These are phyloP conservation scores for Pegea sp. DNA, from an alignment of 23 tunicate genomes.

Conservation along the genomic window DNA sequence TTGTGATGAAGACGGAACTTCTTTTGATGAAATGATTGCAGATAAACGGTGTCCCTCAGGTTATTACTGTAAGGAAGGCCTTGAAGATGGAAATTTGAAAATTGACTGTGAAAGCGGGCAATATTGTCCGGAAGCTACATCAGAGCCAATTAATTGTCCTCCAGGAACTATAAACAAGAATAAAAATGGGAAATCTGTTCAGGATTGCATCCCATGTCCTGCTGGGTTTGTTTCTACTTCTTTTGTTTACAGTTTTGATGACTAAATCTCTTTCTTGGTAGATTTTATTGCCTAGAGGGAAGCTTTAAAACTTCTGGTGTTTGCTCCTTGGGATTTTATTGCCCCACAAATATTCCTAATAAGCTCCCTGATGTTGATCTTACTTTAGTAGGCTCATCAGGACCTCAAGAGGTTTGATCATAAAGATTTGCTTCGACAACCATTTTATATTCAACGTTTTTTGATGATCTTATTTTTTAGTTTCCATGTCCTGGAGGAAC, in stretches of 20 bases:
- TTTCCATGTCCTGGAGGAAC: constrained; percentile 91
- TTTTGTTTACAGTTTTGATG: background rate
- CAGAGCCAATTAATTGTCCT: constrained; percentile 51
- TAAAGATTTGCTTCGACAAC: background rate
- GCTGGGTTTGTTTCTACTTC: constrained; percentile 44
- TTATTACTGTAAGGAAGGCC: constrained; percentile 54
- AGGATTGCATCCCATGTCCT: constrained; percentile 59
- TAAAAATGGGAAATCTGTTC: constrained; percentile 8
- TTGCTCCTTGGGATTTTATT: constrained; percentile 52
- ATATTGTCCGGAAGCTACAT: constrained; percentile 83
- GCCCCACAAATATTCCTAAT: constrained; percentile 48
- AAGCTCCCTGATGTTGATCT: constrained; percentile 30
- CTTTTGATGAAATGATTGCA: constrained; percentile 36
- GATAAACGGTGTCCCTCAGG: constrained; percentile 68
- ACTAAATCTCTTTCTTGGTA: background rate
- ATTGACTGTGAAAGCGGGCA: constrained; percentile 27
- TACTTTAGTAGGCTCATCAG: constrained; percentile 55
- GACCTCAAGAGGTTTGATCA: constrained; percentile 60
- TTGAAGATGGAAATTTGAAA: constrained; percentile 3
- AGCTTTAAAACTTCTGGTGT: constrained; percentile 14
- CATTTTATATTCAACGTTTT: background rate
- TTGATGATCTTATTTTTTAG: constrained; percentile 7
- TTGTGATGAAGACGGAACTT: constrained; percentile 63
- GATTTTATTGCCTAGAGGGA: constrained; percentile 42
- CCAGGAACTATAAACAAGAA: constrained; percentile 43